phyloP scores from a whole-genome alignment of 1,140 invertebrate species.

The Stenopsyche tienmushanensis region DNA sequence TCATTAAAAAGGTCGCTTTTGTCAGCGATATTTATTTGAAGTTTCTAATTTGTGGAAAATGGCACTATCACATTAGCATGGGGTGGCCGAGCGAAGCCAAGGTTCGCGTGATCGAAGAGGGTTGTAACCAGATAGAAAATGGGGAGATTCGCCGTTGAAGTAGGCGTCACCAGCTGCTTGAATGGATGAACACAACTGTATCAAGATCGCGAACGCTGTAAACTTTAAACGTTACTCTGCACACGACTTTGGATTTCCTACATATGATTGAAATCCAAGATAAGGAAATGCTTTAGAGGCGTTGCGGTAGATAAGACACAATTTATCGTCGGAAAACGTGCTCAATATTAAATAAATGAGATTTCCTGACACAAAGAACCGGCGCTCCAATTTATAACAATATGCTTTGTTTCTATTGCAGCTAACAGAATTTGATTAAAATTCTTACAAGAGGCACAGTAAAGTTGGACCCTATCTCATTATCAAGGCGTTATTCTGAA shows the following conservation, averaged over 20 bases:
- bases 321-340: slow-evolving; percentile 19
- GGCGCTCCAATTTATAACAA: too few species aligned
- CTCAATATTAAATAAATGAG: slow-evolving; percentile 26
- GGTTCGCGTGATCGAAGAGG: slow-evolving; percentile 6
- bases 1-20: too few species aligned
- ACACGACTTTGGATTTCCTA: slow-evolving; percentile 14
- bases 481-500: too few species aligned
- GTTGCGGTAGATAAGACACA: slow-evolving; percentile 21
- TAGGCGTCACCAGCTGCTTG: slow-evolving; percentile 4
- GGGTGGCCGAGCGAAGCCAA: too few species aligned
- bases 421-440: too few species aligned
- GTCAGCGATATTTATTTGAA: too few species aligned
- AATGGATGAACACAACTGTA: slow-evolving; percentile 12
- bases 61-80: too few species aligned
- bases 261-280: slow-evolving; percentile 6
- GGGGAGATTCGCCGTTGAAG: not conserved
- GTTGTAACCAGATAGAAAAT: not conserved
- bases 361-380: slow-evolving; percentile 8
- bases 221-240: slow-evolving; percentile 10
- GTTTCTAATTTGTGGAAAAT: too few species aligned
- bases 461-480: too few species aligned
- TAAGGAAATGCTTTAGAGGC: slow-evolving; percentile 25
- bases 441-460: too few species aligned
- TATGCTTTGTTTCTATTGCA: not conserved
- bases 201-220: slow-evolving; percentile 18